Percentiles rank a stretch among this genome's conserved stretches.
phyloP scores from a whole-genome alignment of 2,797 vertebrate genomes.

The Naso thynnoides region DNA sequence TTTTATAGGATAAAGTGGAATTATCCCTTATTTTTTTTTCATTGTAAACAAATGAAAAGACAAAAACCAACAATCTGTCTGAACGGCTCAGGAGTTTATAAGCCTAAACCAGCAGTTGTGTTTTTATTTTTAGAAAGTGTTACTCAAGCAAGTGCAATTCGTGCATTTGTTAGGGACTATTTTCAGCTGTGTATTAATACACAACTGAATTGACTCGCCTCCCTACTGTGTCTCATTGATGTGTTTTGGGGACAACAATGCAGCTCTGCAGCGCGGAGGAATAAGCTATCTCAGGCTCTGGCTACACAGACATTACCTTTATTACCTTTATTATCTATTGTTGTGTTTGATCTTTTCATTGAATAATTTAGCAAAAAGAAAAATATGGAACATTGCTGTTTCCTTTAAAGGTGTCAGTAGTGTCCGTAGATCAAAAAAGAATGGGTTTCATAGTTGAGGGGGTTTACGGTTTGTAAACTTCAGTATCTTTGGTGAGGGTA shows the following conservation, averaged over 20 bases:
- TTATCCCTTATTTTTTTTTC: not conserved
- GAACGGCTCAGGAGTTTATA: not conserved
- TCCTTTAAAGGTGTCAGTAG: not conserved
- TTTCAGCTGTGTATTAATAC: not conserved
- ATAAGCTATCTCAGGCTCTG: not conserved
- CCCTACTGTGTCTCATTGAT: constrained; percentile 18
- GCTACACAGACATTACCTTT: not conserved
- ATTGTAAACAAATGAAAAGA: constrained; percentile 3
- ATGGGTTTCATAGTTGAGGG: no score
- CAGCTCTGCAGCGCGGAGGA: not conserved
- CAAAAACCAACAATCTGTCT: not conserved
- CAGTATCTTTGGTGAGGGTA: no score
- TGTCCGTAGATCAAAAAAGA: not conserved
- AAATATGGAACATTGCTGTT: not conserved
- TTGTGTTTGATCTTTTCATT: constrained; percentile 4
- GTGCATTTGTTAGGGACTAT: not conserved
- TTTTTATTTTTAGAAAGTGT: constrained; percentile 7
- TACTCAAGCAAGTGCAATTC: not conserved
- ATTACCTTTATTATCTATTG: no score
- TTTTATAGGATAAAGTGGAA: not conserved
- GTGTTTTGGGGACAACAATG: constrained; percentile 2
- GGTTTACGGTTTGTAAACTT: no score
- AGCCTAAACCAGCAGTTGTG: not conserved
- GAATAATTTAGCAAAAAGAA: not conserved
- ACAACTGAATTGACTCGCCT: not conserved